Percentiles rank a stretch among this genome's conserved stretches.
Evolutionary conservation across 2,113 vertebrate genomes (phyloP).

Genomic region (Misgurnus anguillicaudatus): DNA sequence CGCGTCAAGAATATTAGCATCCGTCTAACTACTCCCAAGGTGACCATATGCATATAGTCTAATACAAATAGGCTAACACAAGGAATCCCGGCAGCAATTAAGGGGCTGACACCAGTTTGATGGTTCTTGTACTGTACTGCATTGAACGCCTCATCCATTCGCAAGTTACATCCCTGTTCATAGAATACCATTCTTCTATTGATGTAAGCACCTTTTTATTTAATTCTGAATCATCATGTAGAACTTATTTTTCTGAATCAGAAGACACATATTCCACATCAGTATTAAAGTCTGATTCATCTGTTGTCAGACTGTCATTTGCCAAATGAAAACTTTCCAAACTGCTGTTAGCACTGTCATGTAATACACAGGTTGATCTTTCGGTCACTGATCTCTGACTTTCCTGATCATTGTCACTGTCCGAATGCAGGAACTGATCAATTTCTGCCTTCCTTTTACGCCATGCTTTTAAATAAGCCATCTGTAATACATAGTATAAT

Average conservation of each 20-base stretch:
- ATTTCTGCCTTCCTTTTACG: neutral
- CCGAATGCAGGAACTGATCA: neutral
- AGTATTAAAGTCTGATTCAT: constrained; percentile 33
- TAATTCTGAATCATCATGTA: constrained; percentile 24
- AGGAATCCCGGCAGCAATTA: constrained; percentile 42
- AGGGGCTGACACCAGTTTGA: constrained; percentile 30
- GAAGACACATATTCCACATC: constrained; percentile 17
- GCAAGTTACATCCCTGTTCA: constrained; percentile 6
- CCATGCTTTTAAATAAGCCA: constrained; percentile 16
- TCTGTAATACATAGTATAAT: constrained; percentile 13
- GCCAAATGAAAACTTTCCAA: constrained; percentile 3
- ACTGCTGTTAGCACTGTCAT: neutral
- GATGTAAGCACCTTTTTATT: constrained; percentile 7
- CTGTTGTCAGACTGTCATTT: constrained; percentile 18
- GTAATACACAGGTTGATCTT: neutral
- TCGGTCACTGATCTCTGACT: neutral
- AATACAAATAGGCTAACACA: constrained; percentile 36
- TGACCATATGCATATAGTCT: constrained; percentile 46
- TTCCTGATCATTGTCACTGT: constrained; percentile 8
- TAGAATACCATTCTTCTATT: constrained; percentile 42
- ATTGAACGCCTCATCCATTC: constrained; percentile 5
- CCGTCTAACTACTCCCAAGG: constrained; percentile 38
- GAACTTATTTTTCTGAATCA: constrained; percentile 36
- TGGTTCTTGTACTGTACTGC: constrained; percentile 33
- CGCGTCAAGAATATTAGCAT: constrained; percentile 22